A percentile compares a stretch with the other conserved stretches of the same genome.
Conservation (phyloP, 1,140 invertebrate species). For the Brachionus rotundiformis region DNA sequence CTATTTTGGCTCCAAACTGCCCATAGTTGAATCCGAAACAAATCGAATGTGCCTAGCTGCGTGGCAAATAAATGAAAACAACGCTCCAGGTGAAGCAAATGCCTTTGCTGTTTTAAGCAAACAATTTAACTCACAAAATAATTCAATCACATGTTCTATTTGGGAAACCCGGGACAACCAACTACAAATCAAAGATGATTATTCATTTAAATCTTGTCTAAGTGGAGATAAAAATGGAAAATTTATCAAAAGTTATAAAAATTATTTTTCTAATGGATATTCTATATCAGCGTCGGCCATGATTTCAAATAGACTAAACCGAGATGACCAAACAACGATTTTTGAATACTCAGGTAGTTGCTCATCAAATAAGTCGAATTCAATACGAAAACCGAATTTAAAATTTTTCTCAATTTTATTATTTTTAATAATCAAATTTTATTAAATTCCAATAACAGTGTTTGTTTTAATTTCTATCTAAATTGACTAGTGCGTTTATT, state of each 20-base stretch:
- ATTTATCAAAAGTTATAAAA: background rate
- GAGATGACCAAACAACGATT: background rate
- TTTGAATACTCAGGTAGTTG: conserved; percentile 23
- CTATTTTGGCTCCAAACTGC: background rate
- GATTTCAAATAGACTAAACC: background rate
- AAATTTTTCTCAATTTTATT: conserved; percentile 1
- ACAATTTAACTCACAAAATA: background rate
- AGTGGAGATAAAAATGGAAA: no score
- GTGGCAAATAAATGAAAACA: background rate
- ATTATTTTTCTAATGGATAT: conserved; percentile 12
- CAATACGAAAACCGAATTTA: background rate
- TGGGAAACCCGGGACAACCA: background rate
- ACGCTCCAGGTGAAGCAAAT: background rate
- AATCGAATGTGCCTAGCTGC: background rate
- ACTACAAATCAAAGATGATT: background rate
- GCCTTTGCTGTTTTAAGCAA: background rate
- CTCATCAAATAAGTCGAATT: background rate
- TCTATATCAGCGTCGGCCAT: conserved; percentile 34
- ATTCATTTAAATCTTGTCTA: background rate
- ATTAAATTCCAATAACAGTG: conserved; percentile 12
- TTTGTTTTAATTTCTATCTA: background rate
- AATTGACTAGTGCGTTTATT: background rate
- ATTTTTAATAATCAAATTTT: background rate
- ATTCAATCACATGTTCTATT: conserved; percentile 7
- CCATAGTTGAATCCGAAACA: conserved; percentile 28